Conservation (phyloP, 2,113 vertebrate species). For the Chaenocephalus aceratus region DNA sequence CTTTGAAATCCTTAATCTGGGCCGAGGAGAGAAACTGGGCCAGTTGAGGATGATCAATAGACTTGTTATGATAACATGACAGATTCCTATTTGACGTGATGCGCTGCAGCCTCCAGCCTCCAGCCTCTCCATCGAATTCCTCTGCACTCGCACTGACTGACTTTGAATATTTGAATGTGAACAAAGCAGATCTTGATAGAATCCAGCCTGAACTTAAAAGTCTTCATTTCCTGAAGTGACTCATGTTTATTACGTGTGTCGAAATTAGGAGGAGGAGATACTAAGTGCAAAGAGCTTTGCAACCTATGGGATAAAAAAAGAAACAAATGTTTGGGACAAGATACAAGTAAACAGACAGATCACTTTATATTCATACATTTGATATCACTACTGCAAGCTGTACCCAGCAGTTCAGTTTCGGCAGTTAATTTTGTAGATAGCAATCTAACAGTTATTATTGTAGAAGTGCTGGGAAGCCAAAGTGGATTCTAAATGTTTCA, state of each 20-base stretch:
- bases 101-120: constrained; percentile 52
- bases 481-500: too few relatives aligned
- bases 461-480: too few relatives aligned
- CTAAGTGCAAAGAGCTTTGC: not conserved
- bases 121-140: constrained; percentile 33
- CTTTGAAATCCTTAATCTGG: constrained; percentile 50
- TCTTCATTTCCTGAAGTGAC: constrained; percentile 18
- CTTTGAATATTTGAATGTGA: constrained; percentile 46
- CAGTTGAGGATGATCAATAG: constrained; percentile 66
- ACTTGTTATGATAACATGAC: constrained; percentile 46
- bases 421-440: too few relatives aligned
- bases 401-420: too few relatives aligned
- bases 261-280: not conserved
- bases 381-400: too few relatives aligned
- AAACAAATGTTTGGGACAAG: not conserved
- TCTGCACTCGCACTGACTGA: constrained; percentile 26
- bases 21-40: constrained; percentile 42
- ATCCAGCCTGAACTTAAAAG: constrained; percentile 16
- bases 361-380: not conserved
- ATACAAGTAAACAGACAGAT: not conserved
- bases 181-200: constrained; percentile 28
- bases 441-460: too few relatives aligned
- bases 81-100: constrained; percentile 52
- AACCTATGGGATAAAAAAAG: not conserved
- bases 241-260: not conserved